A percentile compares a stretch with the other conserved stretches of the same genome.
phyloP scores from a whole-genome alignment of 2,888 invertebrate species.

The Caenorhabditis sp. region DNA sequence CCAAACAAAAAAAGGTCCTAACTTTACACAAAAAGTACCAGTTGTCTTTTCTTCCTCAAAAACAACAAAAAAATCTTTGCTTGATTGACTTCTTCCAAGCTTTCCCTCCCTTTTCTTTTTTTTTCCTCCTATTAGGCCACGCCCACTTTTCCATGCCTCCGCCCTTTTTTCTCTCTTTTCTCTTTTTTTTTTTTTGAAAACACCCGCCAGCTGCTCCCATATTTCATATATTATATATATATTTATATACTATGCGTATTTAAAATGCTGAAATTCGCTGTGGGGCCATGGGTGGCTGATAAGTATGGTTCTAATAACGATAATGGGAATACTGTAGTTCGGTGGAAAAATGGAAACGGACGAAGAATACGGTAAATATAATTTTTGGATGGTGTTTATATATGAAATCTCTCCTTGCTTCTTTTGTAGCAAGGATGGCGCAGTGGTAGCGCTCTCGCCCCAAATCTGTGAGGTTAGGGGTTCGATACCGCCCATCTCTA shows the following conservation, averaged over 20 bases:
- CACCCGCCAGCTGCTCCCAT: slow-evolving; percentile 8
- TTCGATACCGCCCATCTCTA: too few relatives aligned
- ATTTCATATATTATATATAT: slow-evolving; percentile 12
- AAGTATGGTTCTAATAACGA: slow-evolving; percentile 40
- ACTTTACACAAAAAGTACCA: not conserved
- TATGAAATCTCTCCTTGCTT: not conserved
- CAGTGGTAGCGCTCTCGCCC: too few relatives aligned
- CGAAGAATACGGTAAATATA: slow-evolving; percentile 31
- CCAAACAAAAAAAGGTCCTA: not conserved
- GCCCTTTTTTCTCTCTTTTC: slow-evolving; percentile 4
- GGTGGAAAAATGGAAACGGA: not conserved
- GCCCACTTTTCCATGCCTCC: slow-evolving; percentile 3
- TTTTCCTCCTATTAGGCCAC: slow-evolving; percentile 1
- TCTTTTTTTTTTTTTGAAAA: slow-evolving; percentile 1
- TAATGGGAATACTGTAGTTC: not conserved
- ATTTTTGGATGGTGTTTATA: not conserved
- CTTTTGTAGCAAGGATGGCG: too few relatives aligned
- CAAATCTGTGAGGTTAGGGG: not conserved
- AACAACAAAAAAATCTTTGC: slow-evolving; percentile 3
- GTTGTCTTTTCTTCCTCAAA: not conserved
- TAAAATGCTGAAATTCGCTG: slow-evolving; percentile 63
- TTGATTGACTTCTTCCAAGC: slow-evolving; percentile 1
- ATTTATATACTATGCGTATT: not conserved
- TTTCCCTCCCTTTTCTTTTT: not conserved
- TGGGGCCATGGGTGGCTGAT: slow-evolving; percentile 59